Evolutionary conservation across 2,888 invertebrate genomes (phyloP).

Genomic region (Agelastica alni): DNA sequence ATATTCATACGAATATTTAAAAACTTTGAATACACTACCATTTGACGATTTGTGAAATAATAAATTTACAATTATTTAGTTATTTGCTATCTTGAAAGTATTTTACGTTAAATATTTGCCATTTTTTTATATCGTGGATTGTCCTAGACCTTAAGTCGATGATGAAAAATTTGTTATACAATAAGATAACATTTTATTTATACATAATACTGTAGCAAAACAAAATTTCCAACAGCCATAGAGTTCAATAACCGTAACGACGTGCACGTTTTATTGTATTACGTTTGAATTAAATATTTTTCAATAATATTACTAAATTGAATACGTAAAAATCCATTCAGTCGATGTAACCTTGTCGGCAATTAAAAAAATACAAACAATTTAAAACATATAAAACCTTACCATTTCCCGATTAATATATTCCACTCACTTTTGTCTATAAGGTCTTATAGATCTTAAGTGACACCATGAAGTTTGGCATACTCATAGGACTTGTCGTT

Average conservation of each 20-base stretch:
- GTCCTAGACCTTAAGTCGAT: too few relatives aligned
- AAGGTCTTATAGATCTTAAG: constrained; percentile 32
- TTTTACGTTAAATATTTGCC: too few relatives aligned
- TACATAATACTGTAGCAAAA: too few relatives aligned
- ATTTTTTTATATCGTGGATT: too few relatives aligned
- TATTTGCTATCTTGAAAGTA: too few relatives aligned
- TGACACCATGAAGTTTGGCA: constrained; percentile 29
- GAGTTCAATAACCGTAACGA: constrained; percentile 19
- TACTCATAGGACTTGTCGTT: constrained; percentile 29
- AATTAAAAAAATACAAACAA: constrained; percentile 29
- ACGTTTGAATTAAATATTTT: constrained; percentile 17
- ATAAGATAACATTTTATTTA: too few relatives aligned
- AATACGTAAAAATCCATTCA: constrained; percentile 21
- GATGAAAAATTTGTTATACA: too few relatives aligned
- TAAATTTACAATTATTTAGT: too few relatives aligned
- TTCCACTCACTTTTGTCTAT: constrained; percentile 35
- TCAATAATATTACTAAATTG: constrained; percentile 10
- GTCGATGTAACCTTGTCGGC: constrained; percentile 28
- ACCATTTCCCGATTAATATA: constrained; percentile 14
- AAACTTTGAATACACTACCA: too few relatives aligned
- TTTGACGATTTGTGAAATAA: too few relatives aligned
- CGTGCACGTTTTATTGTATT: constrained; percentile 15
- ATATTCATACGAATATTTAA: too few relatives aligned
- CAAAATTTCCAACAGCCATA: too few relatives aligned
- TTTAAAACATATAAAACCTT: constrained; percentile 31